A percentile compares a stretch with the other conserved stretches of the same genome.
These are phyloP conservation scores for Physocephala rufipes DNA, from an alignment of 2,888 invertebrate species.

Conservation along the genomic window DNA sequence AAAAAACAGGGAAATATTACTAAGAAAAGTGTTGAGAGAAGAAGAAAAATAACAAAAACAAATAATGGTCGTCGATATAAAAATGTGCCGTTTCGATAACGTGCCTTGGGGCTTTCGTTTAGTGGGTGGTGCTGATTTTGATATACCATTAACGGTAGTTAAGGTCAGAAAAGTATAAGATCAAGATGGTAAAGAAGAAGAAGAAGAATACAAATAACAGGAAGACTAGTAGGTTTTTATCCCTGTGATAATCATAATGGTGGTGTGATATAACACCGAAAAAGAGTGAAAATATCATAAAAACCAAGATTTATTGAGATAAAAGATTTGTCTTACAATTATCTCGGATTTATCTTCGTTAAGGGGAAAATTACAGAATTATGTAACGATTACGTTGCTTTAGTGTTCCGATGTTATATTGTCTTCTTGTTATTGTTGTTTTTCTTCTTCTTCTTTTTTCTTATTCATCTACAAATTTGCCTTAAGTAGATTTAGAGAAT, in stretches of 20 bases:
- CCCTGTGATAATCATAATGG: too few relatives aligned
- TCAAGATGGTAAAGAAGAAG: too few relatives aligned
- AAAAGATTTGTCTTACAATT: too few relatives aligned
- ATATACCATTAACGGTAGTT: constrained; percentile 77
- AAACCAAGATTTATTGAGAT: too few relatives aligned
- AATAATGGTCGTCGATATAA: constrained; percentile 75
- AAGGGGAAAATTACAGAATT: background rate
- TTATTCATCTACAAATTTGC: too few relatives aligned
- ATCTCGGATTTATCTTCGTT: too few relatives aligned
- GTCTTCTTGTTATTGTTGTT: too few relatives aligned
- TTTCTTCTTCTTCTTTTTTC: too few relatives aligned
- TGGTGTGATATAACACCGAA: background rate
- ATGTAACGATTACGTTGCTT: too few relatives aligned
- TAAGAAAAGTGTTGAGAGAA: background rate
- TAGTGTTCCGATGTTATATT: too few relatives aligned
- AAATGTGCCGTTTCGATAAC: constrained; percentile 71
- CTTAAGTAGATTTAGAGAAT: too few relatives aligned
- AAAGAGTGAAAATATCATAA: too few relatives aligned
- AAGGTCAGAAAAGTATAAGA: constrained; percentile 70
- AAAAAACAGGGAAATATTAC: background rate
- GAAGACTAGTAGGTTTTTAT: background rate
- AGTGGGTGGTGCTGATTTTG: constrained; percentile 78
- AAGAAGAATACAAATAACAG: background rate
- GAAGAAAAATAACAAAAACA: background rate
- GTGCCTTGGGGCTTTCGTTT: constrained; percentile 83